Base-by-base conservation (phyloP, 2,113 vertebrate species). In the Canis aureus region DNA sequence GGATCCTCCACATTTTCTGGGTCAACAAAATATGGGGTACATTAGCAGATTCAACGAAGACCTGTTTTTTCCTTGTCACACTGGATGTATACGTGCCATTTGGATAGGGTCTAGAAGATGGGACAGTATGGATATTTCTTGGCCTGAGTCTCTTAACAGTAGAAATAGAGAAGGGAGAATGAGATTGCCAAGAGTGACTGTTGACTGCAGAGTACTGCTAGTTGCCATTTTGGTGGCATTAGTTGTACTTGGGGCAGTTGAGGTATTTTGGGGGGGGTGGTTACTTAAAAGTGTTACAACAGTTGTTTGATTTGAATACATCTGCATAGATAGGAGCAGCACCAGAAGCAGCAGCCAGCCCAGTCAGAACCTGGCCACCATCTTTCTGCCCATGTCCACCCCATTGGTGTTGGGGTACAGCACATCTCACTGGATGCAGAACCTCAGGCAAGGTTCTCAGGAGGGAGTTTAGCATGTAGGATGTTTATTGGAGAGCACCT, bases 401-500 rank as follows among this genome's bases (percentile, higher is more conserved):
- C 43, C 3, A 0, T 27, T 8, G 3, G 73, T 16, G 23, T 49
- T 49, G 38, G 11, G 6, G 43, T 27, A 12, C 3, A 3, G 38
- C 3, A 6, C 1, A 3, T 51, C 7, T 49, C 0, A 6, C 73
- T 16, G 7, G 23, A 49, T 51, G 2, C 25, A 16, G 73, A 13
- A 27, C 49, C 23, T 51, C 5, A 13, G 43, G 43, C 73, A 25
- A 76, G 43, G 43, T 76, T 76, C 32, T 25, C 13, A 3, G 57
- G 67, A 74, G 43, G 32, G 71, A 84, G 22, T 67, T 62, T 13
- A 76, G 29, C 27, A 2, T 29, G 22, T 11, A 55, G 57, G 57
- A 13, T 62, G 8, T 27, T 8, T 59, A 10, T 16, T 4, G 80
- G 25, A 78, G 35, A 25, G 55, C 29, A 5, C 20, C 27, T 2